Evolutionary conservation across 2,797 vertebrate genomes (phyloP), one percentile per base, ranked within the genome.

Genomic region (Bufotes viridis): DNA sequence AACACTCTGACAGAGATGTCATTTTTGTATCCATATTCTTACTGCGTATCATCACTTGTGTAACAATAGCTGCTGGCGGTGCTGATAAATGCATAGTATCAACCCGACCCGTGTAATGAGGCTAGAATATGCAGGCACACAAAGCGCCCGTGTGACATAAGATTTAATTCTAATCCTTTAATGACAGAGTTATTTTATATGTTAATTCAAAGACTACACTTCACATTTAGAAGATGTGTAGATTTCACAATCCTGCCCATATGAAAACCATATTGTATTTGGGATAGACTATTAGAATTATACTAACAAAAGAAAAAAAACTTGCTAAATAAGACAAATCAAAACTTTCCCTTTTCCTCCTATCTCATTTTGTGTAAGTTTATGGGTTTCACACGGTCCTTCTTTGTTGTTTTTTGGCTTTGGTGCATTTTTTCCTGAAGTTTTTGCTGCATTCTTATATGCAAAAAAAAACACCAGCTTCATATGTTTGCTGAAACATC

Each of bases 141-240:
- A n/a, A 34, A 34, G 78, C 55, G 9, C 76, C 76, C 51, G 55
- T 5, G n/a, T 79, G 55, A 79, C 53, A 79, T 18, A 24, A 17
- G 78, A 55, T 29, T 78, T 58, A 60, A 7, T 58, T 55, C 53
- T 79, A 58, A 29, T 79, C 53, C 53, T 15, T 79, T 79, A 75
- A 75, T 75, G 72, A 75, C 72, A 22, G n/a, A 75, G 42, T 75
- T 75, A 75, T 75, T 75, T 75, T 53, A 75, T 75, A 75, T 75
- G 72, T 51, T 75, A 75, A 75, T 75, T 75, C 72, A 11, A 6
- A 75, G 42, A 75, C n/a, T 75, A 51, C 29, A 75, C 53, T 75
- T 75, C 72, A 53, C 42, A 75, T 75, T 51, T 75, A 14, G 10
- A 75, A 22, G 42, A 75, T 51, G 10, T 6, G 49, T 22, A 7